phyloP scores from a whole-genome alignment of 2,797 vertebrate genomes.

The Leucoraja ocellata region DNA sequence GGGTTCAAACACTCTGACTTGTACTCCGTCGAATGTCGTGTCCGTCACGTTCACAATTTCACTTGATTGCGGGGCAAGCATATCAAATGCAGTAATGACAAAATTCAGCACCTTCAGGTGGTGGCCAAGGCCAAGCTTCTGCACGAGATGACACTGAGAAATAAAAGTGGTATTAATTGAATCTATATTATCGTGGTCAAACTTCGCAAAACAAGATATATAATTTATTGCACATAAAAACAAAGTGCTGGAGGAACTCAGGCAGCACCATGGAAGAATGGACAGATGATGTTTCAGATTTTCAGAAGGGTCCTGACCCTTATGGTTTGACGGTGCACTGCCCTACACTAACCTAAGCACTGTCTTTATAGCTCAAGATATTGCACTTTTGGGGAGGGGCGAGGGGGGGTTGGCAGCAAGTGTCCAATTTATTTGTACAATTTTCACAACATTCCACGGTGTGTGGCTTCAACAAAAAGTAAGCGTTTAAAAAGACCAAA shows the following conservation, averaged over 20 bases:
- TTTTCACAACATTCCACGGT: not conserved
- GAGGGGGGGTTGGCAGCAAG: not conserved
- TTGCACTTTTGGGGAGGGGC: no score
- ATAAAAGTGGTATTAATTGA: constrained; percentile 12
- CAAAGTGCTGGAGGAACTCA: no score
- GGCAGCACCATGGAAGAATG: no score
- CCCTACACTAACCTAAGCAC: no score
- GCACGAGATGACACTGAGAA: constrained; percentile 63
- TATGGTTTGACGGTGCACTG: not conserved
- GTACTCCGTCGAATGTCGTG: constrained; percentile 68
- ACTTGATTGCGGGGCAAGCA: constrained; percentile 51
- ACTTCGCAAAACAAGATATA: not conserved
- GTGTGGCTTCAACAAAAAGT: not conserved
- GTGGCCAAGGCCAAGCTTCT: constrained; percentile 67
- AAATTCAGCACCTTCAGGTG: constrained; percentile 59
- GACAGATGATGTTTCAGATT: no score
- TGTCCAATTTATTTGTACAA: not conserved
- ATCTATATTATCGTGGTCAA: not conserved
- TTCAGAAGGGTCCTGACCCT: no score
- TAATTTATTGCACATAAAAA: not conserved
- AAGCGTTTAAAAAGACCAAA: not conserved
- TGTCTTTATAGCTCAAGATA: no score
- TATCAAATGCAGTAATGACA: constrained; percentile 53
- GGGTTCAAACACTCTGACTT: constrained; percentile 79
- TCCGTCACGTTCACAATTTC: constrained; percentile 66